Evolutionary conservation across 2,797 vertebrate genomes (phyloP).

Genomic region (Synanceia verrucosa): DNA sequence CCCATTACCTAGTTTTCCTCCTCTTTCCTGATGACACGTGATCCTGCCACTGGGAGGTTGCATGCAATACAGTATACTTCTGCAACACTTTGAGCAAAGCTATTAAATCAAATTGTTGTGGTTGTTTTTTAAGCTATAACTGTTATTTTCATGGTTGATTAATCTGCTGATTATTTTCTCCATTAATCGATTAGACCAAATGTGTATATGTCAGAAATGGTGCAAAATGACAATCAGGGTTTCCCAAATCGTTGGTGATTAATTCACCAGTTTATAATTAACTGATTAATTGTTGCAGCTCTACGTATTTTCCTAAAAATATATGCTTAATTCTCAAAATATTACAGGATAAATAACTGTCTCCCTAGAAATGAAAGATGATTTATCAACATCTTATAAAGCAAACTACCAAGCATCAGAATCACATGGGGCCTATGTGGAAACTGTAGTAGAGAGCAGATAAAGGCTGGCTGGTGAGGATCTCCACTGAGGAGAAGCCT

Average conservation of each 20-base stretch:
- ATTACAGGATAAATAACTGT: background rate
- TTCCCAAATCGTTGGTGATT: no score
- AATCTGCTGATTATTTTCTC: no score
- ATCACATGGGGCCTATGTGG: slow-evolving; percentile 61
- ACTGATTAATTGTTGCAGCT: no score
- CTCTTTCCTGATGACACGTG: slow-evolving; percentile 36
- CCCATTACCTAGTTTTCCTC: slow-evolving; percentile 28
- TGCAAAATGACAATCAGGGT: no score
- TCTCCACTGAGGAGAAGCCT: slow-evolving; percentile 72
- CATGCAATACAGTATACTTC: slow-evolving; percentile 1
- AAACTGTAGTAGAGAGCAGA: slow-evolving; percentile 60
- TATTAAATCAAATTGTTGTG: background rate
- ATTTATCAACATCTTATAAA: background rate
- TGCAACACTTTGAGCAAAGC: background rate
- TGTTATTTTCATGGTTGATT: no score
- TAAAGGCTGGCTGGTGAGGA: slow-evolving; percentile 29
- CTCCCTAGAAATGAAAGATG: no score
- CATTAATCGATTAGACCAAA: no score
- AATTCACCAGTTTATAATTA: no score
- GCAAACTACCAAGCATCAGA: background rate
- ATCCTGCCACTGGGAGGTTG: slow-evolving; percentile 16
- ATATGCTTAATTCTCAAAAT: background rate
- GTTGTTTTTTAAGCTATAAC: no score
- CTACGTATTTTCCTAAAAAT: no score
- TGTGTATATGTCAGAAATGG: no score